Evolutionary conservation across 2,113 vertebrate genomes (phyloP).

Genomic region (Zapus hudsonius): DNA sequence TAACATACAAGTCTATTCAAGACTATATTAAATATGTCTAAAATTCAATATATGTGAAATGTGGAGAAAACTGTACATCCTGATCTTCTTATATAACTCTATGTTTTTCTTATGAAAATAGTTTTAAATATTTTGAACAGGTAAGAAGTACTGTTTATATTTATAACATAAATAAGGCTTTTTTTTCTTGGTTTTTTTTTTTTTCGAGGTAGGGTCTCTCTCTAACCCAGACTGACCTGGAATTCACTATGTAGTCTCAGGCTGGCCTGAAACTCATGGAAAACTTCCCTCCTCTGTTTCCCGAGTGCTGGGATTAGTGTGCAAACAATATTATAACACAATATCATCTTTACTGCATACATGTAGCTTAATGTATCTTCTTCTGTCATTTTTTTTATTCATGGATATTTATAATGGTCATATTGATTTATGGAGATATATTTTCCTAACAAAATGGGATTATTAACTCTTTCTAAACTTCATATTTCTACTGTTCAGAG

Average conservation of each 20-base stretch:
- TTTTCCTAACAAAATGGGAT: neutral
- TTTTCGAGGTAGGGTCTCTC: too few relatives aligned
- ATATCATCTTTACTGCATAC: neutral
- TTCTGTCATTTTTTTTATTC: neutral
- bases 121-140: neutral
- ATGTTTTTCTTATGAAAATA: neutral
- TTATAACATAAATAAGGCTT: neutral
- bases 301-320: too few relatives aligned
- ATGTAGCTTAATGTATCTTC: neutral
- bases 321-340: too few relatives aligned
- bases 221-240: too few relatives aligned
- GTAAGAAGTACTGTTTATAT: neutral
- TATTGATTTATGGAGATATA: neutral
- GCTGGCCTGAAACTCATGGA: too few relatives aligned
- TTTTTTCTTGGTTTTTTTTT: too few relatives aligned
- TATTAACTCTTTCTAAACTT: neutral
- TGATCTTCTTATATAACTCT: neutral
- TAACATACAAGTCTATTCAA: neutral
- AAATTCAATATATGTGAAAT: constrained; percentile 3
- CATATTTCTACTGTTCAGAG: neutral
- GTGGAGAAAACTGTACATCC: neutral
- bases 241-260: too few relatives aligned
- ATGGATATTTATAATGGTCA: too few relatives aligned
- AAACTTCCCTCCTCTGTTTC: too few relatives aligned
- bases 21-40: neutral